Evolutionary conservation across 1,140 invertebrate genomes (phyloP), one percentile per base, ranked within the genome.

Genomic region (Drosophila tropicalis): DNA sequence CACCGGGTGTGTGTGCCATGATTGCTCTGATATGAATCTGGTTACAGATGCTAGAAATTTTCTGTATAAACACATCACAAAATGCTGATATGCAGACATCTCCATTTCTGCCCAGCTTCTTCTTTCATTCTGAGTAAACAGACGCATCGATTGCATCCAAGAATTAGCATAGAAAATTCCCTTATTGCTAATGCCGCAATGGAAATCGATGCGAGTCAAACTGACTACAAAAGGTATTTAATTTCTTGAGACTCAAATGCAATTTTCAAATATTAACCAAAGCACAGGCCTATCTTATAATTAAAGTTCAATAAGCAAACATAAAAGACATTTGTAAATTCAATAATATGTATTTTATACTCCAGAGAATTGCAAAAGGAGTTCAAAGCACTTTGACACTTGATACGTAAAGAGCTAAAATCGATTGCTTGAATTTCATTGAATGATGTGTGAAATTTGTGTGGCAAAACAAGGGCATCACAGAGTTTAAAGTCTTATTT

Each of bases 71-170:
- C 56, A 58, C 32, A 58, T 39, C 56, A 36, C 15, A 58, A 36
- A 58, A 36, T 58, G 56, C 34, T 32, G n/a, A 57, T 12, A 10
- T 57, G 56, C 32, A 57, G n/a, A 7, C 32, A 57, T 32, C 56
- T 57, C 32, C 36, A 3, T 12, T 62, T 70, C 34, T 56, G 70
- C 36, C 57, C 25, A 19, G 63, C 34, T 10, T 36, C 40, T 47
- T 60, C 32, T 6, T 29, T 19, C 58, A 3, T 44, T 17, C 40
- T 44, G 44, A 17, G 17, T 51, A 34, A 44, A 32, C 29, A 25
- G 32, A 58, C 62, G 72, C 72, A 69, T 60, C 60, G 72, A 60
- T 76, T 76, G 66, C 73, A 70, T 19, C 13, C 47, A 9, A 25
- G 41, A 62, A 70, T 76, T 63, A 76, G 66, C 66, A 64, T 57